A percentile compares a stretch with the other conserved stretches of the same genome.
Conservation (phyloP, 1,140 invertebrate genomes). For the Cotesia glomerata region DNA sequence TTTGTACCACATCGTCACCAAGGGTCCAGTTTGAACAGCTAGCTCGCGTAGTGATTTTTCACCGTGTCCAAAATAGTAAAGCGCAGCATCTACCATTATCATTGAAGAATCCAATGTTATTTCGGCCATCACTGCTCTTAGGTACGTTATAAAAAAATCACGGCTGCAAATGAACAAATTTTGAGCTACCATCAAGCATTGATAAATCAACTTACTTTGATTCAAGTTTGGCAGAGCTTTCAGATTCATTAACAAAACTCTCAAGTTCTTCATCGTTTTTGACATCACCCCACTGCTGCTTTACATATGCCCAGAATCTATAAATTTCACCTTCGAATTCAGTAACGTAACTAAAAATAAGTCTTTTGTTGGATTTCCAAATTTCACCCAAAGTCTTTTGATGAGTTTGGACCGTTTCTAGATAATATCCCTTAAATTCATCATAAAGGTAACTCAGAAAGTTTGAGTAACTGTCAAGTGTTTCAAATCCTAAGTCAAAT, state of each 20-base stretch:
- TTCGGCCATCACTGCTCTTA: constrained; percentile 18
- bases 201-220: no score
- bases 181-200: neutral
- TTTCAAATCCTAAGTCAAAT: neutral
- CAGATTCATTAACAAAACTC: neutral
- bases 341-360: neutral
- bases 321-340: no score
- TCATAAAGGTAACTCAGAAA: neutral
- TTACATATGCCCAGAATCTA: neutral
- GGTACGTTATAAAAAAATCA: neutral
- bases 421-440: neutral
- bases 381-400: neutral
- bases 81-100: neutral
- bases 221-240: neutral
- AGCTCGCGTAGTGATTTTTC: neutral
- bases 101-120: constrained; percentile 4
- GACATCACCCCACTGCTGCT: neutral
- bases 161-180: neutral
- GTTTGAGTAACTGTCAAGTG: neutral
- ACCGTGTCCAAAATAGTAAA: neutral
- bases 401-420: no score
- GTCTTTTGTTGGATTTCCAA: neutral
- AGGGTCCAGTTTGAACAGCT: neutral
- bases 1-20: neutral
- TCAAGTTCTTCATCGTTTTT: neutral